These are phyloP conservation scores for Telmatochromis sp. DNA, from an alignment of 2,113 vertebrate species.

Conservation along the genomic window DNA sequence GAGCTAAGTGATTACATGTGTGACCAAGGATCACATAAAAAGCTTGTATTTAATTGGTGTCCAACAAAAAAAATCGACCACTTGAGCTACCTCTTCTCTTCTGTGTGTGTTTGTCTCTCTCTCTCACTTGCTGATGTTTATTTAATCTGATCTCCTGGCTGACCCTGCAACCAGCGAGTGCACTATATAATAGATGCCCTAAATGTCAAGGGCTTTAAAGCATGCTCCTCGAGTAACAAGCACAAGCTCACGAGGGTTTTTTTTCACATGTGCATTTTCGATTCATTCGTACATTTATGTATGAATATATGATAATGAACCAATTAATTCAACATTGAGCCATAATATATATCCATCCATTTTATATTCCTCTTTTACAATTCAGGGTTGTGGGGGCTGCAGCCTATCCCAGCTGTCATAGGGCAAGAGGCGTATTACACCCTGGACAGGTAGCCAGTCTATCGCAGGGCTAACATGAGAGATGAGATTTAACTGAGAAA, in stretches of 20 bases:
- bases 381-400: neutral
- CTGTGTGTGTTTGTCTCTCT: neutral
- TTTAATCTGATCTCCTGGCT: slow-evolving; percentile 35
- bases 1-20: slow-evolving; percentile 27
- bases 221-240: neutral
- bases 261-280: neutral
- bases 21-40: slow-evolving; percentile 9
- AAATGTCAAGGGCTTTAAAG: slow-evolving; percentile 42
- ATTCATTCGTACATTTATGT: neutral
- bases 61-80: slow-evolving; percentile 15
- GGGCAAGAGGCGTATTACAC: neutral
- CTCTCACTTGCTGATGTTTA: slow-evolving; percentile 23
- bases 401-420: neutral
- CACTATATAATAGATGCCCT: slow-evolving; percentile 6
- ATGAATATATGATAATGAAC: neutral
- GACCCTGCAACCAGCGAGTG: slow-evolving; percentile 10
- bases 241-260: neutral
- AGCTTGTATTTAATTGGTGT: slow-evolving; percentile 23
- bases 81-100: neutral
- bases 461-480: neutral
- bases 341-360: neutral
- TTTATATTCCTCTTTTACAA: neutral
- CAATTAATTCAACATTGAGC: neutral
- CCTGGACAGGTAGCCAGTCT: neutral
- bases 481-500: neutral